A percentile compares a stretch with the other conserved stretches of the same genome.
These are phyloP conservation scores for Lathronympha strigana DNA, from an alignment of 2,888 invertebrate genomes.

Conservation along the genomic window DNA sequence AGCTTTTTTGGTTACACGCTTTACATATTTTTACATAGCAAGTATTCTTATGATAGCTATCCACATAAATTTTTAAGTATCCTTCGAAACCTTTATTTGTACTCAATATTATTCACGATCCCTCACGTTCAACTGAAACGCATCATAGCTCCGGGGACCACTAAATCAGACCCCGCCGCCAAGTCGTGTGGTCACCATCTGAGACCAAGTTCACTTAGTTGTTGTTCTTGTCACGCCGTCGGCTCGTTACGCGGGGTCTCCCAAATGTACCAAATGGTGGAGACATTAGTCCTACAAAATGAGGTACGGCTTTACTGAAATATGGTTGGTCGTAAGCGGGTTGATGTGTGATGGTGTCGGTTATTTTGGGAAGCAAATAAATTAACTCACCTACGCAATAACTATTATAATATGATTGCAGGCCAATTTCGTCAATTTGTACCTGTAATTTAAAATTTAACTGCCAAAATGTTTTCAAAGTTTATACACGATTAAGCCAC, in stretches of 20 bases:
- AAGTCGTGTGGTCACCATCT: conserved; percentile 41
- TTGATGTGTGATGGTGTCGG: conserved; percentile 8
- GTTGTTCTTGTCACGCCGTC: conserved; percentile 41
- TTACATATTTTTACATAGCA: no score
- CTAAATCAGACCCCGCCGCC: conserved; percentile 40
- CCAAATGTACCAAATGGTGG: conserved; percentile 38
- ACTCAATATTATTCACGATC: conserved; percentile 31
- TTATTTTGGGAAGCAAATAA: background rate
- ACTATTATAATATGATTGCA: background rate
- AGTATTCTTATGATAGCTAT: no score
- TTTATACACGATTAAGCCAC: no score
- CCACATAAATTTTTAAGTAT: conserved; percentile 8
- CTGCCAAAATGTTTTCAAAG: no score
- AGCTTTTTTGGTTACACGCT: no score
- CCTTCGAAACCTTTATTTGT: conserved; percentile 8
- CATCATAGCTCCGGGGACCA: conserved; percentile 36
- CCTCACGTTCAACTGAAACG: conserved; percentile 32
- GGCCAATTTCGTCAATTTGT: no score
- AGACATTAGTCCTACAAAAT: conserved; percentile 37
- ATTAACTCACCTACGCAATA: background rate
- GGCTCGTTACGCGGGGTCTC: conserved; percentile 37
- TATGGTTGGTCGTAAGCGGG: conserved; percentile 21
- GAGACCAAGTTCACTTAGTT: conserved; percentile 41
- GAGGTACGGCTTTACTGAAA: conserved; percentile 39
- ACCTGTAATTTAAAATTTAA: no score